A percentile compares a stretch with the other conserved stretches of the same genome.
Conservation (phyloP, 2,888 invertebrate genomes). For the Drosophila sordidapex region DNA sequence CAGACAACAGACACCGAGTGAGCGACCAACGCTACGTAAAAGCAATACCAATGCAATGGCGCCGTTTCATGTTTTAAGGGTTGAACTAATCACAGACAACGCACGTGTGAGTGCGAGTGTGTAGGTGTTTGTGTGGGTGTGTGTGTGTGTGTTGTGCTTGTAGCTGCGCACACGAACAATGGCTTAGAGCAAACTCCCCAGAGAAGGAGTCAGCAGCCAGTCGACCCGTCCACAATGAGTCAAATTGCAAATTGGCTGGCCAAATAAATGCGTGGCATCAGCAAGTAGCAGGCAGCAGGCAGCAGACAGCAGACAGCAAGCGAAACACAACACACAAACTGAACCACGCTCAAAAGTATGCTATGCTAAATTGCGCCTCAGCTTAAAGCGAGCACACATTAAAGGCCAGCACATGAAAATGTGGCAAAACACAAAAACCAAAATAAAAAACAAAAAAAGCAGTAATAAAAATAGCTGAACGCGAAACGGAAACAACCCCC, state of each 20-base stretch:
- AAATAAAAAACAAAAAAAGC: slow-evolving; percentile 25
- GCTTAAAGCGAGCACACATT: slow-evolving; percentile 42
- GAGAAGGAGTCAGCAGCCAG: slow-evolving; percentile 9
- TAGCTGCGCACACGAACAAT: slow-evolving; percentile 53
- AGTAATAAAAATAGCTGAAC: slow-evolving; percentile 55
- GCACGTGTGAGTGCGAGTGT: slow-evolving; percentile 3
- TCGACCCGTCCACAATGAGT: slow-evolving; percentile 10
- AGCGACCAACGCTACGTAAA: slow-evolving; percentile 69
- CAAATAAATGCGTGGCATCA: slow-evolving; percentile 24
- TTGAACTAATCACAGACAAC: slow-evolving; percentile 78
- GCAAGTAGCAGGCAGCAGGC: not conserved
- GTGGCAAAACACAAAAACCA: slow-evolving; percentile 21
- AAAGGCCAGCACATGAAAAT: slow-evolving; percentile 24
- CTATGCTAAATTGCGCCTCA: slow-evolving; percentile 37
- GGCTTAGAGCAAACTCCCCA: slow-evolving; percentile 41
- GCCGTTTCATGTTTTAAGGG: slow-evolving; percentile 71
- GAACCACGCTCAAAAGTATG: slow-evolving; percentile 50
- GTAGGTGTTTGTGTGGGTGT: slow-evolving; percentile 24
- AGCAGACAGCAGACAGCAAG: not conserved
- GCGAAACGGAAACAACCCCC: slow-evolving; percentile 79
- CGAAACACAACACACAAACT: not conserved
- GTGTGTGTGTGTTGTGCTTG: slow-evolving; percentile 31
- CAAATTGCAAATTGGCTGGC: slow-evolving; percentile 58
- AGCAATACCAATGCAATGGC: slow-evolving; percentile 69
- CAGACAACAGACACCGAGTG: slow-evolving; percentile 21